phyloP scores from a whole-genome alignment of 2,888 invertebrate species.

The Lordiphosa fenestrarum region DNA sequence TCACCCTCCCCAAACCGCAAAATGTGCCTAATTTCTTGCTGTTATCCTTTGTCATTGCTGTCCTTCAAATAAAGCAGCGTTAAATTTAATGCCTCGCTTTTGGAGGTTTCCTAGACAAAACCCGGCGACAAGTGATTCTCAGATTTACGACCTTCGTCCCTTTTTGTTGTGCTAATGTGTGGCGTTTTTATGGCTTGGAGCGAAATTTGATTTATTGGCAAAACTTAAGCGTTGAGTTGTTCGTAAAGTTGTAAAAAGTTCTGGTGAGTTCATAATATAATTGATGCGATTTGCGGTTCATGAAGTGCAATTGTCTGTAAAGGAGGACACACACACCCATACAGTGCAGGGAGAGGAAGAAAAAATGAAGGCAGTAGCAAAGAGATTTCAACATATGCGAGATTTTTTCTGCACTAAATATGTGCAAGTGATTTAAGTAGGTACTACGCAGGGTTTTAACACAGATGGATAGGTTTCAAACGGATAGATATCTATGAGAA shows the following conservation, averaged over 20 bases:
- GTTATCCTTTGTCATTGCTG: conserved; percentile 59
- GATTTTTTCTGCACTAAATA: conserved; percentile 29
- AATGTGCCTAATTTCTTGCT: conserved; percentile 74
- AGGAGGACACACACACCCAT: conserved; percentile 19
- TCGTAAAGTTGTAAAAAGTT: conserved; percentile 53
- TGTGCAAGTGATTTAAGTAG: too few species aligned
- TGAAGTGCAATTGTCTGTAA: conserved; percentile 70
- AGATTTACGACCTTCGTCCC: conserved; percentile 72
- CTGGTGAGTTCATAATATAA: conserved; percentile 63
- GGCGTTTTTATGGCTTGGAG: conserved; percentile 65
- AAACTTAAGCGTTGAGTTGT: conserved; percentile 57
- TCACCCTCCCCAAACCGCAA: conserved; percentile 46
- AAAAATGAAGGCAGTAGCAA: too few species aligned
- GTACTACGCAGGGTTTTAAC: too few species aligned
- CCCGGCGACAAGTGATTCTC: conserved; percentile 77
- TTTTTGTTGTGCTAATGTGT: conserved; percentile 72
- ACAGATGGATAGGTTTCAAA: too few species aligned
- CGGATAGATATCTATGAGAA: too few species aligned
- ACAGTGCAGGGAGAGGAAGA: background rate
- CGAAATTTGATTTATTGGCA: conserved; percentile 68
- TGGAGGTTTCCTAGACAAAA: conserved; percentile 26
- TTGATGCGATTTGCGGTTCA: conserved; percentile 71
- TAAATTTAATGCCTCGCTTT: conserved; percentile 69
- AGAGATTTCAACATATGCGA: conserved; percentile 44
- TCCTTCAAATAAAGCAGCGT: conserved; percentile 60